These are phyloP conservation scores for Phaethon lepturus DNA, from an alignment of 2,113 vertebrate genomes.

Conservation along the genomic window DNA sequence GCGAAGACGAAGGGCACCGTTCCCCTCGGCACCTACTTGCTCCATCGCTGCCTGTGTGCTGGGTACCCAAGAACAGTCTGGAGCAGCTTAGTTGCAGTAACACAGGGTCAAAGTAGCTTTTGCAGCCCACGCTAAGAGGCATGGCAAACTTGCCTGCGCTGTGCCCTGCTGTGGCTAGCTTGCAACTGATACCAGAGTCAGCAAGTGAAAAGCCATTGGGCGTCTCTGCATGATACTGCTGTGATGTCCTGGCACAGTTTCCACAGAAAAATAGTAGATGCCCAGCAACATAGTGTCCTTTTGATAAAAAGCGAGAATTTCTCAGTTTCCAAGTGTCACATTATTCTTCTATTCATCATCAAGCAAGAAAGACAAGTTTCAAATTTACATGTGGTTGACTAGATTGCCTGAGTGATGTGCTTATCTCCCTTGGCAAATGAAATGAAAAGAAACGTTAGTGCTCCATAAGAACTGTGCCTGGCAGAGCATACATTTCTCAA, in stretches of 20 bases:
- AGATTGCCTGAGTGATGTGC: background rate
- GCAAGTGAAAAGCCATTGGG: background rate
- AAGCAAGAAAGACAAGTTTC: background rate
- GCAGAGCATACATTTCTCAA: background rate
- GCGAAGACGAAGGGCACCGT: background rate
- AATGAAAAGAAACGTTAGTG: background rate
- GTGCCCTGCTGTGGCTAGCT: background rate
- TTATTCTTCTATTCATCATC: background rate
- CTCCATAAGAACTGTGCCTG: background rate
- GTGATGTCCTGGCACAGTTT: background rate
- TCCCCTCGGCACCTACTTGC: rapidly evolving
- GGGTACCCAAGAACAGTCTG: background rate
- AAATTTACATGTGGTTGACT: background rate
- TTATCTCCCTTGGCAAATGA: background rate
- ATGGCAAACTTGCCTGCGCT: background rate
- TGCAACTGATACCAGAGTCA: background rate
- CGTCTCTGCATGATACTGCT: rapidly evolving
- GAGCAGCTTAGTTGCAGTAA: background rate
- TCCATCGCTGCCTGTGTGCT: background rate
- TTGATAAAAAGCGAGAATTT: background rate
- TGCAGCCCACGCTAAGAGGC: background rate
- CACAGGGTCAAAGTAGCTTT: background rate
- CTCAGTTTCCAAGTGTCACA: background rate
- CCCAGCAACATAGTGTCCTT: background rate
- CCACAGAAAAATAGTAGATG: background rate